These are phyloP conservation scores for Sycophila sp. DNA, from an alignment of 1,140 invertebrate species.

Conservation along the genomic window DNA sequence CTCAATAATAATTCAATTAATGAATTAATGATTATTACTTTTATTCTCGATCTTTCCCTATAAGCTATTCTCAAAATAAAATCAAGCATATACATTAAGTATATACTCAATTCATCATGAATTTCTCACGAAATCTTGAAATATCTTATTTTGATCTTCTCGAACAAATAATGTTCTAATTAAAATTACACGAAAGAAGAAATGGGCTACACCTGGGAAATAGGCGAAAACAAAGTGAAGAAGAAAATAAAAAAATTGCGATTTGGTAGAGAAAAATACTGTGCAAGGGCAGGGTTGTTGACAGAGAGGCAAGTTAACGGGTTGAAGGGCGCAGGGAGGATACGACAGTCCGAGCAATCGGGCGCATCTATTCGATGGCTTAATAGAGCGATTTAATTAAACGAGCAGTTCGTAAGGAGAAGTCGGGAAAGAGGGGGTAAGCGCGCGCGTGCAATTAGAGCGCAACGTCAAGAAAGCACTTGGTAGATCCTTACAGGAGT, in stretches of 20 bases:
- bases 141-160: too few relatives aligned
- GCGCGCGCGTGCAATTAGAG: slow-evolving; percentile 45
- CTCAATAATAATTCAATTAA: too few relatives aligned
- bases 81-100: too few relatives aligned
- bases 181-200: background rate
- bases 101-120: too few relatives aligned
- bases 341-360: slow-evolving; percentile 35
- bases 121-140: too few relatives aligned
- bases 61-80: too few relatives aligned
- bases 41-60: too few relatives aligned
- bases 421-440: background rate
- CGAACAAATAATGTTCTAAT: too few relatives aligned
- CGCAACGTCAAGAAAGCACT: slow-evolving; percentile 41
- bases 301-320: too few relatives aligned
- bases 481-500: slow-evolving; percentile 26
- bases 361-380: slow-evolving; percentile 50
- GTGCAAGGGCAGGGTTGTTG: too few relatives aligned
- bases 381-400: slow-evolving; percentile 60
- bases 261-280: too few relatives aligned
- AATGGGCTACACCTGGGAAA: background rate
- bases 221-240: background rate
- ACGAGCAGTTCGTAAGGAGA: slow-evolving; percentile 45
- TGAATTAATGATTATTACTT: too few relatives aligned
- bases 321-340: slow-evolving; percentile 18
- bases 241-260: slow-evolving; percentile 17